phyloP scores from a whole-genome alignment of 2,888 invertebrate species.

The Merodon equestris region DNA sequence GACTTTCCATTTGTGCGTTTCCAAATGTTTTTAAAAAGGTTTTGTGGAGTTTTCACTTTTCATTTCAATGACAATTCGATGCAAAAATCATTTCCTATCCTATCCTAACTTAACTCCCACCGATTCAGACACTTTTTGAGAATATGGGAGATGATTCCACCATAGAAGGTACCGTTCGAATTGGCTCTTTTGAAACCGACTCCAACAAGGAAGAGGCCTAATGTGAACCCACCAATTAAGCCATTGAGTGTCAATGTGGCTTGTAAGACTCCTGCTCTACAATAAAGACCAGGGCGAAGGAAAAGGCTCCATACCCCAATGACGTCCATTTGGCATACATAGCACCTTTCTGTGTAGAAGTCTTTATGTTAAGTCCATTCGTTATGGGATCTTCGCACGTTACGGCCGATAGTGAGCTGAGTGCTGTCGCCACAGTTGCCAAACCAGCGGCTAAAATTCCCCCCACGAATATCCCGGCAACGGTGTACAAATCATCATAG shows the following conservation, averaged over 20 bases:
- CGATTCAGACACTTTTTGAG: no score
- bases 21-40: no score
- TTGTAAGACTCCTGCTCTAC: constrained; percentile 92
- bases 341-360: constrained; percentile 89
- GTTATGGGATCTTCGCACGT: constrained; percentile 92
- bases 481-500: constrained; percentile 86
- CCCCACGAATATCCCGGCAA: constrained; percentile 96
- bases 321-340: constrained; percentile 85
- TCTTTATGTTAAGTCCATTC: constrained; percentile 84
- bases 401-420: constrained; percentile 95
- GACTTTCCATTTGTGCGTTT: no score
- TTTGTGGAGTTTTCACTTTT: no score
- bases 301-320: constrained; percentile 85
- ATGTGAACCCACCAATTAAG: constrained; percentile 91
- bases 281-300: constrained; percentile 90
- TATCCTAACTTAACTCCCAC: no score
- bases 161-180: constrained; percentile 81
- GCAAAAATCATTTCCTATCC: no score
- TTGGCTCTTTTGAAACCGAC: constrained; percentile 95
- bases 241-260: constrained; percentile 93
- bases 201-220: constrained; percentile 92
- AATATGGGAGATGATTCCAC: constrained; percentile 76
- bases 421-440: constrained; percentile 96
- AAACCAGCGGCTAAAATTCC: constrained; percentile 97
- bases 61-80: no score